Evolutionary conservation across 2,113 vertebrate genomes (phyloP), one percentile per base, ranked within the genome.

Genomic region (Dermatemys mawii): DNA sequence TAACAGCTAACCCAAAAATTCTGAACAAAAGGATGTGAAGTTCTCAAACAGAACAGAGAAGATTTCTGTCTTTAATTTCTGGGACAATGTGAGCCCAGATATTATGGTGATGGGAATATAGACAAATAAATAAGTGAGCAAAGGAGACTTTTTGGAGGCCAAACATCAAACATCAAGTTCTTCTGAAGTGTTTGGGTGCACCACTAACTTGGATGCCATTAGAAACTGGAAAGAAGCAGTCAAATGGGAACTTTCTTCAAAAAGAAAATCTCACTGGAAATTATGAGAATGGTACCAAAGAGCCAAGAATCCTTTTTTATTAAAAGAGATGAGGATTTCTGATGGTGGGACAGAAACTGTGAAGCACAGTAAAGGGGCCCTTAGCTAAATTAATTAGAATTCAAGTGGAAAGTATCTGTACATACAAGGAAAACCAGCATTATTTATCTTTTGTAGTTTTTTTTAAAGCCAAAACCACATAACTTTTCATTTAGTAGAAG

Each of bases 1-100:
- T 87, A 94, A 80, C 84, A 8, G 44, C 26, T 91, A 78, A 92
- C 73, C 24, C 8, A 24, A 81, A 60, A 60, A 86, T 83, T 89
- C 1, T 8, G 55, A 85, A 70, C 70, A 88, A 3, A 32, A 63
- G 81, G 14, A 87, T 14, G 14, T 89, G 35, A 86, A 90, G 60
- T 29, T 82, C 27, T 1, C 0, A 0, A 46, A 29, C 11, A n/a
- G 8, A 21, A 51, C n/a, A 41, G 29, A 53, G 17, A 6, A 26
- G 4, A 73, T 19, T 46, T 50, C 24, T 81, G 49, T 53, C 79
- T 38, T 90, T 84, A 41, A 29, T 55, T 90, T 84, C 55, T 70
- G 78, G 11, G 67, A 63, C 6, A 85, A 85, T 91, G 78, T 24
- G 3, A 17, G 11, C 49, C 26, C 38, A 84, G 9, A 27, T 7